Evolutionary conservation across 2,797 vertebrate species (phyloP), one percentile per base, ranked within the genome.

Genomic region (Champsocephalus esox): DNA sequence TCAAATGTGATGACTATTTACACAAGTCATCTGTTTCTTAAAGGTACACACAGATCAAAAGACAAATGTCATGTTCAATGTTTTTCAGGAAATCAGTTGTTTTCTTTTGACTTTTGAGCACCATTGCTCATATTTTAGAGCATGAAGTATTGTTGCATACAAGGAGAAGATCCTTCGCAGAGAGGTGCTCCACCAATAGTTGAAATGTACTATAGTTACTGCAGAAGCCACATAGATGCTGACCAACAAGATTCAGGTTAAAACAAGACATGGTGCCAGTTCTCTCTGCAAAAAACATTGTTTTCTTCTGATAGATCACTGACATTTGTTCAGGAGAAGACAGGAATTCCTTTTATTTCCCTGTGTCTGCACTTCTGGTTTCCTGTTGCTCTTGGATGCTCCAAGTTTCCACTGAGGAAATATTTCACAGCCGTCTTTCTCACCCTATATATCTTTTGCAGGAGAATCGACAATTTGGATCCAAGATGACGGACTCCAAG

Each of bases 401-500:
- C 52, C 75, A 73, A 63, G 66, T 81, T 87, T 87, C 77, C 64
- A 65, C 66, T 75, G 55, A 43, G 67, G 43, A 63, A 78, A 81
- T n/a, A 69, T 70, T 65, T 78, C 5, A 10, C 41, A 34, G 28
- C 56, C 19, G 14, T 72, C 48, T 50, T 59, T 82, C 49, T 77
- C 32, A 73, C 2, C 75, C 45, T 83, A 67, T 83, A 69, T 86
- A 49, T 85, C 3, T 89, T 82, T 85, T 89, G 58, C 88, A 96
- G 95, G 95, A 98, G 94, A 95, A 90, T 88, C 88, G 85, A 92
- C 90, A 88, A 89, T 95, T 95, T 92, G 93, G 94, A 93, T 94
- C 96, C 94, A 97, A 96, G 88, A 99, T 99, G 98, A 97, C 97
- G 0, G 98, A 99, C 95, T 99, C 98, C 1, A 99, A 99, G 90